Evolutionary conservation across 2,797 vertebrate species (phyloP), one percentile per base, ranked within the genome.

Genomic region (Gymnodraco acuticeps): DNA sequence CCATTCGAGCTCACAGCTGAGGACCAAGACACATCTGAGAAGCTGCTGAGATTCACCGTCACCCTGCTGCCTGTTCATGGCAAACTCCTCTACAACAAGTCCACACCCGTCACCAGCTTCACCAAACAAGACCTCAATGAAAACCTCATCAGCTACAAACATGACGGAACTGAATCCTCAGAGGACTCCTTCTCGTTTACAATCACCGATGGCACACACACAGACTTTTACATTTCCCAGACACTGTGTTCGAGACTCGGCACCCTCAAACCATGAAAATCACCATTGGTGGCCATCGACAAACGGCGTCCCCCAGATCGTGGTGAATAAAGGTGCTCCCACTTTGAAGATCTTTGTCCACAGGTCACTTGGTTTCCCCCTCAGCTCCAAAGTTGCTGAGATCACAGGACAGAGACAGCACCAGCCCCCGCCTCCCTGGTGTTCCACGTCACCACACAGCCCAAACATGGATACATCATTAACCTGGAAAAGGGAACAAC

Each of bases 91-190:
- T 96, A 95, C 76, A 98, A 99, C 86, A 87, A 85, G 38, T 95
- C 95, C 60, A 91, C 63, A 10, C 87, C 94, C 0, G 70, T 97
- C 77, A 92, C 90, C 63, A 87, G 90, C 74, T 99, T 99, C 77
- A 98, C 96, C 47, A 98, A 99, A 87, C 96, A 97, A 70, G 97
- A 99, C 90, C 94, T 99, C 53, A 98, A 97, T 13, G 97, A 99
- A 82, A 99, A 99, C 86, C 92, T 98, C 58, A 96, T 99, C 89
- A 98, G 96, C 89, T 99, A 99, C 89, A 96, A 94, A 81, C 98
- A 99, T 0, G 97, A 97, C 10, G 96, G 97, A 55, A 96, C 94
- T 0, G 96, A 98, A 77, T 96, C 97, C 0, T 46, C 87, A 0
- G 93, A 96, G 70, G 98, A 99, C 78, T 97, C 96, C 76, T 99